Conservation (phyloP, 2,113 vertebrate genomes). For the Istiophorus platypterus region DNA sequence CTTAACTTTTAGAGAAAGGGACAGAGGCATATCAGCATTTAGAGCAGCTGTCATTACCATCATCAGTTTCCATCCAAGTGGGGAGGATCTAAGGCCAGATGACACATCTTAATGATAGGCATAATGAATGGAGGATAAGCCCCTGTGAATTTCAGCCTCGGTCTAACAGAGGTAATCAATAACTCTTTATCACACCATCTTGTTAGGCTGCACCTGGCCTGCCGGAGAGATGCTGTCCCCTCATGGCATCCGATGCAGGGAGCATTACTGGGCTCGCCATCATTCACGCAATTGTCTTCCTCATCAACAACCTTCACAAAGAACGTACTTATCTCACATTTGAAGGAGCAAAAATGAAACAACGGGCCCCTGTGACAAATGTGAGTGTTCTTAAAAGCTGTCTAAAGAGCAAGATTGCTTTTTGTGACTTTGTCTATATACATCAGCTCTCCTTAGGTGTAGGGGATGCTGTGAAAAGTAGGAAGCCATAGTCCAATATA, state of each 20-base stretch:
- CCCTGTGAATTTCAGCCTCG: constrained; percentile 53
- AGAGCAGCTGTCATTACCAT: constrained; percentile 33
- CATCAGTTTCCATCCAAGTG: constrained; percentile 54
- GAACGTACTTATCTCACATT: constrained; percentile 12
- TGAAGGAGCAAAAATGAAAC: constrained; percentile 18
- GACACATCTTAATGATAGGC: constrained; percentile 65
- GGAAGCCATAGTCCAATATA: neutral
- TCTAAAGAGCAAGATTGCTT: neutral
- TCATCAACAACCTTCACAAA: neutral
- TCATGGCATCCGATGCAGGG: constrained; percentile 15
- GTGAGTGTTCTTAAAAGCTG: neutral
- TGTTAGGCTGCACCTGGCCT: constrained; percentile 39
- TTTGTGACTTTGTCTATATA: neutral
- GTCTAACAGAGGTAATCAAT: constrained; percentile 77
- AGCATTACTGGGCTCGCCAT: constrained; percentile 11
- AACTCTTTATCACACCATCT: constrained; percentile 53
- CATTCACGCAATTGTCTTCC: neutral
- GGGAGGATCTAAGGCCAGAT: constrained; percentile 30
- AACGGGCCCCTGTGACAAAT: neutral
- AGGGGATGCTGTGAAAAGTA: neutral
- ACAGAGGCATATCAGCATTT: constrained; percentile 28
- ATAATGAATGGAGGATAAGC: constrained; percentile 68
- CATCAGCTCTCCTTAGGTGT: neutral
- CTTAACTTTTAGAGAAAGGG: constrained; percentile 25
- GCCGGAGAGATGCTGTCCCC: constrained; percentile 17